A percentile compares a stretch with the other conserved stretches of the same genome.
These are phyloP conservation scores for Orthosia incerta DNA, from an alignment of 2,888 invertebrate species.

Conservation along the genomic window DNA sequence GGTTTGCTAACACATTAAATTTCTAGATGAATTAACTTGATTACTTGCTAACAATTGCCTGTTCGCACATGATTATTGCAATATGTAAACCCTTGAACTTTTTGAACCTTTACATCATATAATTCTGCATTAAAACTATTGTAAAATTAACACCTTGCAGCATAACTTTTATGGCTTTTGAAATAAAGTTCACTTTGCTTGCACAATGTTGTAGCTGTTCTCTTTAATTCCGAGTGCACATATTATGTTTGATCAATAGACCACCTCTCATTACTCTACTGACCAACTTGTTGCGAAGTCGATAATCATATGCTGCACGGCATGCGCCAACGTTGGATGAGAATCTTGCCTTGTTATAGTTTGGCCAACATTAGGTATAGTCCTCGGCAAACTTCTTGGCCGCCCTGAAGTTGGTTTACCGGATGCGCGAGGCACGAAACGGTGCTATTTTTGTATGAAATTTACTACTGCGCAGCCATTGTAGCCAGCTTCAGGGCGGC, in stretches of 20 bases:
- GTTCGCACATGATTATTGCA: conserved; percentile 59
- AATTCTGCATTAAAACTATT: conserved; percentile 25
- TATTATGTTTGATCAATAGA: conserved; percentile 72
- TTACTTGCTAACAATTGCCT: conserved; percentile 51
- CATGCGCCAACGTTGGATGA: conserved; percentile 45
- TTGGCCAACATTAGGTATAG: conserved; percentile 28
- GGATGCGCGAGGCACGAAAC: too few relatives aligned
- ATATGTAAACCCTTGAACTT: conserved; percentile 56
- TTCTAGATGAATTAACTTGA: conserved; percentile 33
- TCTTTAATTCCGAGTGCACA: conserved; percentile 57
- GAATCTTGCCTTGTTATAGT: conserved; percentile 34
- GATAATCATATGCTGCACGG: conserved; percentile 75
- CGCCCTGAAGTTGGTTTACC: too few relatives aligned
- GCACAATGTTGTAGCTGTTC: conserved; percentile 24
- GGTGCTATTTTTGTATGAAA: too few relatives aligned
- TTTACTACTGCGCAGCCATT: too few relatives aligned
- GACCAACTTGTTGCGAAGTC: conserved; percentile 78
- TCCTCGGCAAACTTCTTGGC: too few relatives aligned
- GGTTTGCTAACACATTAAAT: conserved; percentile 43
- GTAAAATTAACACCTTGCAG: conserved; percentile 35
- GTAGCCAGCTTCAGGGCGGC: too few relatives aligned
- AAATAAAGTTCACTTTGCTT: conserved; percentile 45
- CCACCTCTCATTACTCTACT: conserved; percentile 73
- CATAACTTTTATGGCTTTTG: conserved; percentile 7
- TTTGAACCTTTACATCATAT: conserved; percentile 23